Base-by-base conservation (phyloP, 1,140 invertebrate species). In the Hydropsyche tenuis region DNA sequence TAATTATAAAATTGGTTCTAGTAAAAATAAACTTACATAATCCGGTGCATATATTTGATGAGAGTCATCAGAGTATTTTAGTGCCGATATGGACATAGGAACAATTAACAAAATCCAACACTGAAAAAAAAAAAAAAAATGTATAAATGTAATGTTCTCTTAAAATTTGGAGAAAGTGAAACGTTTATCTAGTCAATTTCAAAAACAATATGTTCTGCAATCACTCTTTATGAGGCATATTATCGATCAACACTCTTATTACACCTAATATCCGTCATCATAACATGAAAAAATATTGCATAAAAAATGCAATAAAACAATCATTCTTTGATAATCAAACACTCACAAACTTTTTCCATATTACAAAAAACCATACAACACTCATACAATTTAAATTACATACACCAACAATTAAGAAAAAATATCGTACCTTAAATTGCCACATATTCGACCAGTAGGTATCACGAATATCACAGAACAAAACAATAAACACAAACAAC, bases 11-110 rank as follows among this genome's bases (percentile, higher is more conserved):
- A 37, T 4, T 37, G 23, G 22, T 69, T 48, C 25, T 1, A 48
- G 48, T 37, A 48, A 4, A 46, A 20, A 69, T 25, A 20, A 1
- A 56, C 69, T 43, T 63, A 72, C 69, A 63, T 63, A 63, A 30
- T 70, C 68, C 16, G 68, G 68, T 48, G 68, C 68, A 46, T 70
- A 70, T 2, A 46, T 56, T n/a, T 56, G 23, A 23, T 27, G 43
- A 46, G 23, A 70, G 18, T 53, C 42, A 25, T 60, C 56, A 25
- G 2, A 12, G 27, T 68, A 68, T 48, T 68, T 45, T 14, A 25
- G 12, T 16, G 65, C 65, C 6, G 23, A 22, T n/a, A 43, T 48
- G 0, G 45, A 68, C 11, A n/a, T 27, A 37, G 42, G 23, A 18
- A 43, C 16, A 12, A 65, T 11, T 45, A 65, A 22, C 16, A 65